Conservation (phyloP, 2,888 invertebrate genomes). For the Parasteatoda lunata region DNA sequence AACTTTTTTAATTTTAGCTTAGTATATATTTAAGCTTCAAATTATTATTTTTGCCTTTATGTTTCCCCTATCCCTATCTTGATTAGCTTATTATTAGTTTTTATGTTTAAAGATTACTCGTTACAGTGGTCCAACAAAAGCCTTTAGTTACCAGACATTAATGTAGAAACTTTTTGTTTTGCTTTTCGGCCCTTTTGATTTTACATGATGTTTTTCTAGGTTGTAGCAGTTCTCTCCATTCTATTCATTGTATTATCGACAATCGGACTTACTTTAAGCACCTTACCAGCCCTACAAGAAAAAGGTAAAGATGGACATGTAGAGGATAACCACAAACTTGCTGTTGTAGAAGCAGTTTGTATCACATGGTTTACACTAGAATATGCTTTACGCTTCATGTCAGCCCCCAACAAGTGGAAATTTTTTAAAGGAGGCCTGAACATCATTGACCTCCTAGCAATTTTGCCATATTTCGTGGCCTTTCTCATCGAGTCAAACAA, state of each 20-base stretch:
- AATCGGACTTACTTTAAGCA: constrained; percentile 99
- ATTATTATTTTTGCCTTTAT: constrained; percentile 43
- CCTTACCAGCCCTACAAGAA: constrained; percentile 95
- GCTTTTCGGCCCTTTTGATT: constrained; percentile 49
- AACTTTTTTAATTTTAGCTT: not conserved
- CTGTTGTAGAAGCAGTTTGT: constrained; percentile 98
- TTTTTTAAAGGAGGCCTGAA: constrained; percentile 99
- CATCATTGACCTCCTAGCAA: constrained; percentile 98
- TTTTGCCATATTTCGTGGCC: constrained; percentile 98
- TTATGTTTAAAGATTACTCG: not conserved
- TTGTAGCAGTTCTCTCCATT: constrained; percentile 99
- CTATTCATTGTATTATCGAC: constrained; percentile 99
- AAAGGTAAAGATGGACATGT: constrained; percentile 85
- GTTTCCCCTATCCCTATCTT: constrained; percentile 6
- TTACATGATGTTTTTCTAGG: constrained; percentile 80
- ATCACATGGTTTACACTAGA: constrained; percentile 99
- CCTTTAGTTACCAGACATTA: constrained; percentile 16
- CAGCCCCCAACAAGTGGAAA: constrained; percentile 99
- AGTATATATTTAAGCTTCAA: constrained; percentile 21
- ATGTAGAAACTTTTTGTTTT: constrained; percentile 35
- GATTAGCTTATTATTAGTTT: constrained; percentile 13
- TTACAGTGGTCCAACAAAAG: constrained; percentile 43
- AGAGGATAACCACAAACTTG: constrained; percentile 95
- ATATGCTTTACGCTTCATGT: constrained; percentile 96
- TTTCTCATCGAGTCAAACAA: constrained; percentile 98